Conservation (phyloP, 1,140 invertebrate species). For the Atta cephalotes region DNA sequence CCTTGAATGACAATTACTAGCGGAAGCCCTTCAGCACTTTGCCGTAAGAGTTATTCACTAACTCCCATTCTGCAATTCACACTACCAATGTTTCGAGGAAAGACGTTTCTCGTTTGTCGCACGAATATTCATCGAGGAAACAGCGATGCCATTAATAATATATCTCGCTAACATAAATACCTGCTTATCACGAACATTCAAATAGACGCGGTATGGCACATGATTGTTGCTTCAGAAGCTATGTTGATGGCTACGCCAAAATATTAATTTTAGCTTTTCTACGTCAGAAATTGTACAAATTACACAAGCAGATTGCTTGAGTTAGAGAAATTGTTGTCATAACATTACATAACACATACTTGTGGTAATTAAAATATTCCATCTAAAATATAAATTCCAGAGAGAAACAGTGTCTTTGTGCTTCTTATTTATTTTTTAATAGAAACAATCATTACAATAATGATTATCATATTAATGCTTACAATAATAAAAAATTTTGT, state of each 20-base stretch:
- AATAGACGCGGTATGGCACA: background rate
- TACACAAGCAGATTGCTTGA: background rate
- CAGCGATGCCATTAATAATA: conserved; percentile 15
- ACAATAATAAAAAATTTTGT: background rate
- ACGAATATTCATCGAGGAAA: background rate
- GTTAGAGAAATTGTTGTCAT: background rate
- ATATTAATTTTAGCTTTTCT: background rate
- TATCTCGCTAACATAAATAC: background rate
- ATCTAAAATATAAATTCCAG: background rate
- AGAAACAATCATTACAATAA: background rate
- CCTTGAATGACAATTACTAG: conserved; percentile 52
- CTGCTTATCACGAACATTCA: background rate
- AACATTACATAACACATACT: background rate
- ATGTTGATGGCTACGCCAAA: background rate
- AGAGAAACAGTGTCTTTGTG: background rate
- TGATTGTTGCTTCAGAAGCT: background rate
- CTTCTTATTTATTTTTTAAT: background rate
- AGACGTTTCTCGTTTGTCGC: conserved; percentile 3
- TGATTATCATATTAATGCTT: background rate
- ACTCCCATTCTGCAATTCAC: conserved; percentile 5
- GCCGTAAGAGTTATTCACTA: background rate
- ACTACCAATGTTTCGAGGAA: background rate
- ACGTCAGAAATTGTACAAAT: conserved; percentile 17
- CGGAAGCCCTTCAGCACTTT: conserved; percentile 26
- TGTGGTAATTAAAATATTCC: background rate